These are phyloP conservation scores for Eclectus roratus DNA, from an alignment of 2,113 vertebrate genomes.

Conservation along the genomic window DNA sequence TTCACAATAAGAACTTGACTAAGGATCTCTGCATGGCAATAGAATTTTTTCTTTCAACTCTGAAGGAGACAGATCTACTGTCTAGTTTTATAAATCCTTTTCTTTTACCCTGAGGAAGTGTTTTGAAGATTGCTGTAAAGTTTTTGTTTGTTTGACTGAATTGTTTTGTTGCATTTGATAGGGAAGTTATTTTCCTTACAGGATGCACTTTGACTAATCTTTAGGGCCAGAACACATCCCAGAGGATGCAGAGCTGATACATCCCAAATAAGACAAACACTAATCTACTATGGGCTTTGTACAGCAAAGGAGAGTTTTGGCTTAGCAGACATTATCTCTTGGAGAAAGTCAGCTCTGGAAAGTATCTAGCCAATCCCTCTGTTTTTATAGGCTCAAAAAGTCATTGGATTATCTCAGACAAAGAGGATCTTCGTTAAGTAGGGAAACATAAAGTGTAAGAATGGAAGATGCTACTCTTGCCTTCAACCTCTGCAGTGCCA, in stretches of 20 bases:
- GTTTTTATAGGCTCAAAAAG: background rate
- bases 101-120: background rate
- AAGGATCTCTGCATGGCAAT: background rate
- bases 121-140: background rate
- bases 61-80: background rate
- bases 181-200: background rate
- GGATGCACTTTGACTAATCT: background rate
- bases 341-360: background rate
- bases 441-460: background rate
- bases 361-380: background rate
- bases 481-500: background rate
- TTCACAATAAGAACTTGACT: background rate
- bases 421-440: background rate
- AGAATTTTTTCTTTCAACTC: background rate
- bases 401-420: background rate
- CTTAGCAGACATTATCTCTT: background rate
- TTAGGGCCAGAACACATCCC: background rate
- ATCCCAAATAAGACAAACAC: background rate
- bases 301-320: background rate
- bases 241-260: background rate
- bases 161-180: background rate
- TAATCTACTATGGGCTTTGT: background rate
- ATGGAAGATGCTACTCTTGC: background rate
- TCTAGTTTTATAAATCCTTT: background rate
- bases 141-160: background rate